Base-by-base conservation (phyloP, 2,797 vertebrate genomes). In the Vespertilio murinus region DNA sequence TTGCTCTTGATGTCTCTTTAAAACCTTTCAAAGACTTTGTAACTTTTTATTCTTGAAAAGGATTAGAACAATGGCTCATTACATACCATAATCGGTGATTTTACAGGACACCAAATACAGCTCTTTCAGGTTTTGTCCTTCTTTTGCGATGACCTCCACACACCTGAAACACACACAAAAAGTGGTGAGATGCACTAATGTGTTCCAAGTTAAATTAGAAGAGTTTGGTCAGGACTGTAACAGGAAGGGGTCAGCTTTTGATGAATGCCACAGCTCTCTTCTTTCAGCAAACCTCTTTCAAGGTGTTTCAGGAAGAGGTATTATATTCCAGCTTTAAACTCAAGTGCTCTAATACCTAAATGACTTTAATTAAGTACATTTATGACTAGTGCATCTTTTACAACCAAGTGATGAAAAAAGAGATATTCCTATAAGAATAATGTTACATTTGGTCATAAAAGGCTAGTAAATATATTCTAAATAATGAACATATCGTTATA, bases 71-170 rank as follows among this genome's bases (percentile, higher is more conserved):
- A 95, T 0, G 88, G 9, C 2, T 88, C 22, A 85, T 92, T 95
- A 98, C 98, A 96, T 99, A 99, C 99, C 99, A 96, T 99, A 98
- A 97, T 99, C 99, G 77, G 99, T 99, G 98, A 99, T 99, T 98
- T 99, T 99, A 98, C 99, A 99, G 93, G 99, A 99, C 95, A 99
- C 99, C 85, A 99, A 98, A 96, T 99, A 99, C 52, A 99, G 98
- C 97, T 99, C 99, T 98, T 99, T 99, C 96, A 99, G 98, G 94
- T 99, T 99, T 89, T 98, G 98, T 56, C 99, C 99, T 98, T 99
- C 99, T 98, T 99, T 99, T 97, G 99, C 99, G 86, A 99, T 99
- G 98, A 99, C 99, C 98, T 99, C 99, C 97, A 99, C 99, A 98
- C 99, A 99, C 97, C 99, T 99, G 98, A 92, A 98, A 98, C 75